Evolutionary conservation across 2,113 vertebrate genomes (phyloP).

Genomic region (Cephalopterus ornatus): DNA sequence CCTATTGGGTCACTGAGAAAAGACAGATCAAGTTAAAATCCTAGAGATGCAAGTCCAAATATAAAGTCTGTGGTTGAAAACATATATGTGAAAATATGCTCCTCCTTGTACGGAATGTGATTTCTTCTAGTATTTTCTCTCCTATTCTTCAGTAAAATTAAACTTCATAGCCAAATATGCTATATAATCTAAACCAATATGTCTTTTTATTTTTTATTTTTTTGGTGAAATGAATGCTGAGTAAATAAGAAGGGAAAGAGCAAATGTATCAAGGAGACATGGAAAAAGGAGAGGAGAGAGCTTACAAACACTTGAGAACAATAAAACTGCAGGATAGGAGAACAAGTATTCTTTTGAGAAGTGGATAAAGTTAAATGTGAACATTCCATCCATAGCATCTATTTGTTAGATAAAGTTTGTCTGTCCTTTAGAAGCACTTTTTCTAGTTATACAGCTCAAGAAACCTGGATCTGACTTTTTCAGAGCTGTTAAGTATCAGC

Average conservation of each 20-base stretch:
- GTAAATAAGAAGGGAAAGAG: neutral
- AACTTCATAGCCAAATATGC: neutral
- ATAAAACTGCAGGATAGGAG: neutral
- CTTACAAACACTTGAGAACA: neutral
- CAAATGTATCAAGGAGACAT: fast-evolving
- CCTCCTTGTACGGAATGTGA: neutral
- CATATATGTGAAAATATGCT: neutral
- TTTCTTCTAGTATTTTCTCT: neutral
- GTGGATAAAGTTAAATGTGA: neutral
- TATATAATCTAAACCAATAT: neutral
- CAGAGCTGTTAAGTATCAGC: neutral
- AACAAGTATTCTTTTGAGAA: neutral
- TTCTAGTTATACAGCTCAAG: neutral
- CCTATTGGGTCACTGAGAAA: neutral
- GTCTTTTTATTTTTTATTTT: neutral
- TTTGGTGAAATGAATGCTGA: neutral
- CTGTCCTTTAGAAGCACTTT: neutral
- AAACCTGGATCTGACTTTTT: neutral
- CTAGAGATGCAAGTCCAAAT: neutral
- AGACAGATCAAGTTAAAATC: neutral
- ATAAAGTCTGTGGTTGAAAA: neutral
- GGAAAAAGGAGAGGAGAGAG: neutral
- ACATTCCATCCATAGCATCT: neutral
- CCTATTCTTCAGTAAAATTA: neutral
- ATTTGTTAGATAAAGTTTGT: neutral